Evolutionary conservation across 2,113 vertebrate genomes (phyloP).

Genomic region (Gallinago jamesoni): DNA sequence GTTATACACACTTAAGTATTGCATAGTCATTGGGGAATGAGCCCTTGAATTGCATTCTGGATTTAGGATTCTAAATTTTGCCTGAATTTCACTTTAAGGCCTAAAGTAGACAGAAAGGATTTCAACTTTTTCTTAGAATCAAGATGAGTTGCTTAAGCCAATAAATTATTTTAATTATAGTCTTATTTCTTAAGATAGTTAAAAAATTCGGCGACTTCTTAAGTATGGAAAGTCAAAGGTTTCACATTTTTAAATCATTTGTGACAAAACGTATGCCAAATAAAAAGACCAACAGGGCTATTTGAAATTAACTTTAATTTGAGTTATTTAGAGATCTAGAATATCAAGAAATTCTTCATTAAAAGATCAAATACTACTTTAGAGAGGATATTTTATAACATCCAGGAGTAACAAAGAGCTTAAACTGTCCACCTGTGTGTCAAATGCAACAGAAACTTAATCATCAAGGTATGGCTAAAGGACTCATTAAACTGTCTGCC

Average conservation of each 20-base stretch:
- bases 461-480: neutral
- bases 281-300: neutral
- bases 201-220: neutral
- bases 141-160: neutral
- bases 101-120: neutral
- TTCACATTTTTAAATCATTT: neutral
- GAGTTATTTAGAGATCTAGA: slow-evolving; percentile 1
- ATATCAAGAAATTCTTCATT: neutral
- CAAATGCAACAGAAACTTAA: neutral
- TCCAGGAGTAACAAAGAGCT: neutral
- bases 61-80: neutral
- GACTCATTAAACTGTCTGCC: neutral
- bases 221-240: neutral
- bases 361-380: neutral
- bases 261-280: neutral
- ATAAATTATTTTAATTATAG: neutral
- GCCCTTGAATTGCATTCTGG: neutral
- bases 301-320: neutral
- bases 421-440: neutral
- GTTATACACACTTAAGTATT: neutral
- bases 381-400: neutral
- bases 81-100: neutral
- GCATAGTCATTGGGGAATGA: neutral
- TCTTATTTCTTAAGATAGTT: neutral
- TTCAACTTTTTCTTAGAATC: neutral